Evolutionary conservation across 2,888 invertebrate species (phyloP).

Genomic region (Tolmerus cingulatus): DNA sequence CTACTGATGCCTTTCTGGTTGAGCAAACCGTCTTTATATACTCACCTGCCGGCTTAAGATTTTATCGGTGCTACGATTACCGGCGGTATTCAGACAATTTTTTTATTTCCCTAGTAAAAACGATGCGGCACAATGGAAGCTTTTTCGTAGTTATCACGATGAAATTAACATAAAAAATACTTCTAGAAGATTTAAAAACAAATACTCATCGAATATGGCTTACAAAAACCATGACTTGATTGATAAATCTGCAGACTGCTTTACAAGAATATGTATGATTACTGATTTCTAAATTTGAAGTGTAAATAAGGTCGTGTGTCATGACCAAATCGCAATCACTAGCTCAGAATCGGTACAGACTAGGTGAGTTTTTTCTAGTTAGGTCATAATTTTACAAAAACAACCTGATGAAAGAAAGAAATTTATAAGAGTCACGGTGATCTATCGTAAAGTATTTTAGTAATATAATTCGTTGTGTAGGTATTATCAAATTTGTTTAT

Average conservation of each 20-base stretch:
- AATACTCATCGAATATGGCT: background rate
- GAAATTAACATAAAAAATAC: background rate
- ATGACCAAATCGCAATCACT: too few species aligned
- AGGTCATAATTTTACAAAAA: too few species aligned
- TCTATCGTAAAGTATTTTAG: too few species aligned
- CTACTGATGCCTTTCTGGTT: slow-evolving; percentile 4
- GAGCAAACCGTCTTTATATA: background rate
- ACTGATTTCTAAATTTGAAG: too few species aligned
- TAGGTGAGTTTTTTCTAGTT: too few species aligned
- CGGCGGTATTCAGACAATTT: background rate
- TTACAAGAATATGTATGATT: too few species aligned
- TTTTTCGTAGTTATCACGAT: background rate
- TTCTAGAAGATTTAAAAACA: background rate
- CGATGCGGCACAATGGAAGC: background rate
- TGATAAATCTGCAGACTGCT: background rate
- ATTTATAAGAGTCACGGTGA: too few species aligned
- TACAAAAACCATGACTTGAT: background rate
- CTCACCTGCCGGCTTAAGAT: background rate
- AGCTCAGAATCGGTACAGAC: too few species aligned
- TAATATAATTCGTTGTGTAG: too few species aligned
- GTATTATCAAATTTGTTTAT: too few species aligned
- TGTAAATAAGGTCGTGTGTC: too few species aligned
- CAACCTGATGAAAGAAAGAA: too few species aligned
- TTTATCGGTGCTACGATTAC: background rate
- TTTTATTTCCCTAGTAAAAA: background rate